Conservation (phyloP, 2,888 invertebrate genomes). For the Drosophila nr. fundita region DNA sequence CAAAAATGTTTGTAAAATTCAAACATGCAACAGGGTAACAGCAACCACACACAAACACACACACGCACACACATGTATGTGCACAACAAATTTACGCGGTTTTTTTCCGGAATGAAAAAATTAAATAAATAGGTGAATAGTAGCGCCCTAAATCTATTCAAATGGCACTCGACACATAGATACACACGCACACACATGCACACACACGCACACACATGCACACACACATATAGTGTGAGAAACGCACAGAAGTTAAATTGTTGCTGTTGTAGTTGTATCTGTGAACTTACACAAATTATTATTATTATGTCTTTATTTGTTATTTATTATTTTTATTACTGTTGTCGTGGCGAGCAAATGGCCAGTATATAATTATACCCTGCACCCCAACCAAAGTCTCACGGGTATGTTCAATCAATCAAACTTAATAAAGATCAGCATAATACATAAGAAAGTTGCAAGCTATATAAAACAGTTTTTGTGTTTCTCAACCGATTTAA, state of each 20-base stretch:
- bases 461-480: neutral
- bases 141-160: slow-evolving; percentile 55
- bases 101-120: slow-evolving; percentile 49
- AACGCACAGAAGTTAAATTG: slow-evolving; percentile 33
- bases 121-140: slow-evolving; percentile 75
- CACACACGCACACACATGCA: slow-evolving; percentile 1
- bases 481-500: neutral
- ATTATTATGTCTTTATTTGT: slow-evolving; percentile 30
- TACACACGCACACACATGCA: slow-evolving; percentile 1
- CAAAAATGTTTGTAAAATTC: slow-evolving; percentile 28
- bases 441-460: no score
- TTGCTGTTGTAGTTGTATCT: slow-evolving; percentile 24
- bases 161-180: slow-evolving; percentile 35
- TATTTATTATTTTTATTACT: neutral
- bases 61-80: neutral
- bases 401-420: neutral
- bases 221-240: neutral
- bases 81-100: slow-evolving; percentile 22
- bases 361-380: slow-evolving; percentile 17
- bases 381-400: neutral
- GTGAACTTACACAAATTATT: slow-evolving; percentile 51
- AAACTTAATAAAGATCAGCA: neutral
- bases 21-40: slow-evolving; percentile 65
- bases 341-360: slow-evolving; percentile 6
- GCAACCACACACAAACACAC: slow-evolving; percentile 34